These are phyloP conservation scores for Austrolebias charrua DNA, from an alignment of 2,797 vertebrate genomes.

Conservation along the genomic window DNA sequence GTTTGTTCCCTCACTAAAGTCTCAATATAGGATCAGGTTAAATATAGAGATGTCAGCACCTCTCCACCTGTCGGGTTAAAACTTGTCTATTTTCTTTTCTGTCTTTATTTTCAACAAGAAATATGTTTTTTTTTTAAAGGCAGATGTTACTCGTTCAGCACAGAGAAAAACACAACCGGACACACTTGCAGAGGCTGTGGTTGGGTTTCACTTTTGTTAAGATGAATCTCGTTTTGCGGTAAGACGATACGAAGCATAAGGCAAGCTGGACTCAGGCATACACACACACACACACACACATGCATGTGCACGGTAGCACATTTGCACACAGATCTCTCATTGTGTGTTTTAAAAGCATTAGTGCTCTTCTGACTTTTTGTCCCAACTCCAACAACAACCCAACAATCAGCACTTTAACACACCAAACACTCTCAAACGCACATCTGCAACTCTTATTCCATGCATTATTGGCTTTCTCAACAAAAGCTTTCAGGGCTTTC, in stretches of 20 bases:
- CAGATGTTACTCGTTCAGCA: conserved; percentile 30
- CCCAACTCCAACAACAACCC: not conserved
- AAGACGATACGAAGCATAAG: conserved; percentile 40
- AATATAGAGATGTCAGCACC: not conserved
- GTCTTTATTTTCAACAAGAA: conserved; percentile 6
- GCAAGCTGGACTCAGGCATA: not conserved
- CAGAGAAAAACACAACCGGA: conserved; percentile 16
- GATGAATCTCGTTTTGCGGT: conserved; percentile 26
- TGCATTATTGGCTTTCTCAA: not conserved
- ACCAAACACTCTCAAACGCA: not conserved
- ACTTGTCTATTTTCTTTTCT: conserved; percentile 1
- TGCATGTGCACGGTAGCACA: not conserved
- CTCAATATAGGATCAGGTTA: not conserved
- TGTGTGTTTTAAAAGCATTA: not conserved
- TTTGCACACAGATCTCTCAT: conserved; percentile 7
- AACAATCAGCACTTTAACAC: not conserved
- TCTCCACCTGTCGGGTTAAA: conserved; percentile 10
- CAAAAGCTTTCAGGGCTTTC: no score
- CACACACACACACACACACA: conserved; percentile 4
- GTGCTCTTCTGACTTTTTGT: conserved; percentile 8
- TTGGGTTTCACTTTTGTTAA: conserved; percentile 52
- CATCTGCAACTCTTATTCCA: not conserved
- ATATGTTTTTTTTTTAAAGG: conserved; percentile 2
- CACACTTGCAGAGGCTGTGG: conserved; percentile 6
- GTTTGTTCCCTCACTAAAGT: no score